phyloP scores from a whole-genome alignment of 2,888 invertebrate genomes.

The Antheraea yamamai region DNA sequence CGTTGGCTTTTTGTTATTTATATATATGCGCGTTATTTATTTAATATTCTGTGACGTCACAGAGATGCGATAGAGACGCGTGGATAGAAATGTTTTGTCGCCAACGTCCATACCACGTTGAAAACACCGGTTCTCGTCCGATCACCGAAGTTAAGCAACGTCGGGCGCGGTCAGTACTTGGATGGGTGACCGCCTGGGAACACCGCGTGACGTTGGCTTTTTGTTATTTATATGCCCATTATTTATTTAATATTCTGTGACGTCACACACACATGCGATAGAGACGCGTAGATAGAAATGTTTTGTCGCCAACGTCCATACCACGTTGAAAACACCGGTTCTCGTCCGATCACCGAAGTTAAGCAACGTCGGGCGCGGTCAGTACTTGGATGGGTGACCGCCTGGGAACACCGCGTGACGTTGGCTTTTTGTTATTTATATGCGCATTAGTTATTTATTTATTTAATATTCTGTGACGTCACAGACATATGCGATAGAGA shows the following conservation, averaged over 20 bases:
- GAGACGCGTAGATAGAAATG: too few species aligned
- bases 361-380: constrained; percentile 72
- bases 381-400: constrained; percentile 75
- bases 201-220: constrained; percentile 68
- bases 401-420: constrained; percentile 64
- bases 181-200: constrained; percentile 78
- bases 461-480: not conserved
- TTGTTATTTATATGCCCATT: constrained; percentile 30
- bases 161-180: constrained; percentile 78
- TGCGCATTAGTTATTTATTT: not conserved
- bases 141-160: constrained; percentile 79
- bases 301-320: constrained; percentile 36
- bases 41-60: not conserved
- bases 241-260: not conserved
- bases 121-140: constrained; percentile 71
- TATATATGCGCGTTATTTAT: too few species aligned
- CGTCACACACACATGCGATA: too few species aligned
- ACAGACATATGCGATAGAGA: too few species aligned
- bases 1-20: constrained; percentile 33
- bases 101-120: too few species aligned
- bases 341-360: constrained; percentile 75
- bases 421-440: constrained; percentile 31
- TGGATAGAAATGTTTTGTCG: too few species aligned
- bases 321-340: constrained; percentile 67
- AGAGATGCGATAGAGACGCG: too few species aligned